Base-by-base conservation (phyloP, 2,113 vertebrate species). In the Chaenogobius annularis region DNA sequence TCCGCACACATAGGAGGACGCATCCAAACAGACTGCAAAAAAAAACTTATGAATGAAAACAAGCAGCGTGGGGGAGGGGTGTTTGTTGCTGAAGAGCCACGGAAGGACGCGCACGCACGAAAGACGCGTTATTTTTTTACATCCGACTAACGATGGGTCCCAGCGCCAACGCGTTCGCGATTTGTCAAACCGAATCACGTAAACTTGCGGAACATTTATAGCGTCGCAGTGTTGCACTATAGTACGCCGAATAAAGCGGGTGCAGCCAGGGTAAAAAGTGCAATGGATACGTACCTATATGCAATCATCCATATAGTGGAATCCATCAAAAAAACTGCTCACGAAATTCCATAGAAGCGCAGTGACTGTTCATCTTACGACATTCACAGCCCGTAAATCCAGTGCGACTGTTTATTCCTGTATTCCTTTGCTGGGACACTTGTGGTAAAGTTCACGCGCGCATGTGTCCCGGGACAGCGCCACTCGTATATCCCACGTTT, bases 31-130 rank as follows among this genome's bases (percentile, higher is more conserved):
- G 76, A 86, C 78, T 68, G 68, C 52, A 75, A 81, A 75, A n/a
- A n/a, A 65, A 92, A 93, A 95, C 87, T 96, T 96, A 95, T 96
- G 96, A 96, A 96, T 96, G 96, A 96, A 96, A 96, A 94, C 93
- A 94, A 91, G 80, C 84, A 78, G 50, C 83, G 74, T 78, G 89
- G 89, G 85, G 92, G 88, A 87, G 85, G 89, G 88, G 90, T 87
- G 92, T 81, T 80, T 66, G 77, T 80, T 75, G 44, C 78, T 22
- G 80, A 74, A 43, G 66, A 80, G 76, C 74, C 85, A 58, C 79
- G 69, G 76, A 61, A 82, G 68, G 80, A 85, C 61, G 75, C 79
- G n/a, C 82, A 62, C 69, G 68, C 87, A 63, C 68, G 70, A 70
- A 48, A 82, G 50, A 78, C 78, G 80, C 81, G 74, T 17, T 73